These are phyloP conservation scores for Automeris io DNA, from an alignment of 2,888 invertebrate species.

Conservation along the genomic window DNA sequence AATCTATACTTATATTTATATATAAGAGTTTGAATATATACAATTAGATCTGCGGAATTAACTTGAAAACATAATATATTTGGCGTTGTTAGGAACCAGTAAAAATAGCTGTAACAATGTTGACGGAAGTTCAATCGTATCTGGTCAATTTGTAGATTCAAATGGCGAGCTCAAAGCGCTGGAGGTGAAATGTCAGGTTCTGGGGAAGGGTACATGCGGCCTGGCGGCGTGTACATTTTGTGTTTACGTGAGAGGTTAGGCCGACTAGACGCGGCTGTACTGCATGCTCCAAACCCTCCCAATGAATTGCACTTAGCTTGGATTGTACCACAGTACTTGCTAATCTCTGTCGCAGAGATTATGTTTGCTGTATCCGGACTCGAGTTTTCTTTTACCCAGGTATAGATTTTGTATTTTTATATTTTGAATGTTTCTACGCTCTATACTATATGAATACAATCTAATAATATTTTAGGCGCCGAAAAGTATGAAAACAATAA, in stretches of 20 bases:
- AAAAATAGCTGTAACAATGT: too few species aligned
- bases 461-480: conserved; percentile 87
- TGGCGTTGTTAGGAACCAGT: too few species aligned
- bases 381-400: conserved; percentile 90
- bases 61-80: too few species aligned
- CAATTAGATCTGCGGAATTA: too few species aligned
- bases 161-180: conserved; percentile 51
- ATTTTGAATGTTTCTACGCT: not conserved
- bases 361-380: conserved; percentile 90
- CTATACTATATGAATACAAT: too few species aligned
- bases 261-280: conserved; percentile 70
- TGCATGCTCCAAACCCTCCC: conserved; percentile 79
- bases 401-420: conserved; percentile 11
- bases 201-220: conserved; percentile 47
- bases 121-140: too few species aligned
- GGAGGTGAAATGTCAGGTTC: conserved; percentile 46
- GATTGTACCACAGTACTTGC: conserved; percentile 87
- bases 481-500: conserved; percentile 88
- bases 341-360: conserved; percentile 88
- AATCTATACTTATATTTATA: too few species aligned
- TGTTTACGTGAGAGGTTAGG: conserved; percentile 70
- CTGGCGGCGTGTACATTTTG: conserved; percentile 76
- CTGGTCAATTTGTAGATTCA: conserved; percentile 45
- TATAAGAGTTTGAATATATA: too few species aligned
- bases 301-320: conserved; percentile 83